A percentile compares a stretch with the other conserved stretches of the same genome.
phyloP scores from a whole-genome alignment of 2,888 invertebrate genomes.

The Shargacucullia verbasci region DNA sequence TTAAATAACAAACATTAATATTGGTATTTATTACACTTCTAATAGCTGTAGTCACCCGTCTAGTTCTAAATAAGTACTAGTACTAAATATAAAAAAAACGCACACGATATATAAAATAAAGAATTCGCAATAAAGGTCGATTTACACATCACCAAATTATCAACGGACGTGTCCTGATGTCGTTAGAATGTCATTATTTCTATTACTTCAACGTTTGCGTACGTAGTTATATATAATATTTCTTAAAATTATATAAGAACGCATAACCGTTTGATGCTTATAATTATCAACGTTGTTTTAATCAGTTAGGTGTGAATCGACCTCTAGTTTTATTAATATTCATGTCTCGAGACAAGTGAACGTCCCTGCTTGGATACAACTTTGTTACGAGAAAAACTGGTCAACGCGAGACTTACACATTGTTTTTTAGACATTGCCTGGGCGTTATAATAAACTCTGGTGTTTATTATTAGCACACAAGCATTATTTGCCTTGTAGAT shows the following conservation, averaged over 20 bases:
- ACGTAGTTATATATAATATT: too few species aligned
- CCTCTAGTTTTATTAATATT: slow-evolving; percentile 36
- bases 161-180: background rate
- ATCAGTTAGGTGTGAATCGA: slow-evolving; percentile 25
- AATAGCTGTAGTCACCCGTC: background rate
- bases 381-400: slow-evolving; percentile 18
- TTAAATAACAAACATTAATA: slow-evolving; percentile 12
- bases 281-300: slow-evolving; percentile 15
- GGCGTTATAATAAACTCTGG: slow-evolving; percentile 6
- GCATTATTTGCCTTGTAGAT: slow-evolving; percentile 5
- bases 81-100: too few species aligned
- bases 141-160: slow-evolving; percentile 8
- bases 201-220: background rate
- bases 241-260: background rate
- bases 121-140: slow-evolving; percentile 10
- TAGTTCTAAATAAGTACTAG: slow-evolving; percentile 20
- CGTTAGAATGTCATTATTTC: slow-evolving; percentile 8
- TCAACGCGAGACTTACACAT: slow-evolving; percentile 19
- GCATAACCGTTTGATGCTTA: background rate
- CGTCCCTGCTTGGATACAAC: slow-evolving; percentile 43
- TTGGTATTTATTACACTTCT: slow-evolving; percentile 1
- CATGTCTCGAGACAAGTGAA: slow-evolving; percentile 38
- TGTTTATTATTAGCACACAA: slow-evolving; percentile 5
- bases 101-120: too few species aligned
- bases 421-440: slow-evolving; percentile 8